Conservation (phyloP, 2,113 vertebrate genomes). For the Sebastes schlegelii region DNA sequence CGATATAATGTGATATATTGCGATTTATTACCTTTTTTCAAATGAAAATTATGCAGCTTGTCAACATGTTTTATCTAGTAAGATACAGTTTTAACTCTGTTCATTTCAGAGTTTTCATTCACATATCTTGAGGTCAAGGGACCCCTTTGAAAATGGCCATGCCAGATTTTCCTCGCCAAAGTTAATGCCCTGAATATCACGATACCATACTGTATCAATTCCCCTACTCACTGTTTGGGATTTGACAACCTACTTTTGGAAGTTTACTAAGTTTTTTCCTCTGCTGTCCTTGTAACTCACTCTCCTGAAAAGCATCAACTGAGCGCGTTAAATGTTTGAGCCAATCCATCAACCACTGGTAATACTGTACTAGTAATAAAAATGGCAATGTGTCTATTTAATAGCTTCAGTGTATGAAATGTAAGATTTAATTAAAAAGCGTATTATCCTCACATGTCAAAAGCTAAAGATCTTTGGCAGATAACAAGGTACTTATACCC, state of each 20-base stretch:
- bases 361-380: constrained; percentile 22
- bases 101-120: too few relatives aligned
- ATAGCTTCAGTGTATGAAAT: constrained; percentile 8
- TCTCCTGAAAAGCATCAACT: constrained; percentile 42
- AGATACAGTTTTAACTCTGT: too few relatives aligned
- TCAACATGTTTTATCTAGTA: too few relatives aligned
- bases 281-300: constrained; percentile 51
- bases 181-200: too few relatives aligned
- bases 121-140: too few relatives aligned
- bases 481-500: background rate
- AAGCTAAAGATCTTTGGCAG: constrained; percentile 8
- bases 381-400: constrained; percentile 11
- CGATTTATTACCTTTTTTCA: too few relatives aligned
- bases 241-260: constrained; percentile 26
- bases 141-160: too few relatives aligned
- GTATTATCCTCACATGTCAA: constrained; percentile 11
- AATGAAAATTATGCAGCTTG: too few relatives aligned
- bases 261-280: background rate
- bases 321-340: constrained; percentile 43
- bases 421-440: background rate
- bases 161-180: too few relatives aligned
- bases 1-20: too few relatives aligned
- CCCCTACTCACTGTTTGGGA: background rate
- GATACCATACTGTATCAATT: too few relatives aligned
- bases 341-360: constrained; percentile 19